Evolutionary conservation across 2,888 invertebrate species (phyloP).

Genomic region (Eilema depressum): DNA sequence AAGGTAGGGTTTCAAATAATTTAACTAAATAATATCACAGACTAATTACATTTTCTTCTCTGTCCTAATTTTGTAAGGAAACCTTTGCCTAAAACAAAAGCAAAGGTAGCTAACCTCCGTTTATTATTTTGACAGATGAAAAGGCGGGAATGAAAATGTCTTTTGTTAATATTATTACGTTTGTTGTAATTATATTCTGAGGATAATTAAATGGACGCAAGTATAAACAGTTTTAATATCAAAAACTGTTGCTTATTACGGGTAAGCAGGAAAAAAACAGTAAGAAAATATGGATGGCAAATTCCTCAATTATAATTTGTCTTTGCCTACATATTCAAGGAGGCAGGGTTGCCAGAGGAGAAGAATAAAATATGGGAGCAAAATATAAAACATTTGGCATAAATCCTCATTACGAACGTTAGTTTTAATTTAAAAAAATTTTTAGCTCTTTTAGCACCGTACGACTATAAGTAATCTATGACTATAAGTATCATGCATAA

Average conservation of each 20-base stretch:
- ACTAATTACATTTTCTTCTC: neutral
- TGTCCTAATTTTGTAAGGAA: neutral
- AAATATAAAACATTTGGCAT: neutral
- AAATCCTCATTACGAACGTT: too few relatives aligned
- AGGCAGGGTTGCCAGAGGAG: neutral
- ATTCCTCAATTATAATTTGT: neutral
- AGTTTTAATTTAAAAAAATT: too few relatives aligned
- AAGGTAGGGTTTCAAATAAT: neutral
- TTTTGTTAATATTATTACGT: neutral
- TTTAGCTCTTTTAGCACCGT: too few relatives aligned
- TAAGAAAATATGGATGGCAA: neutral
- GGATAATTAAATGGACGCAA: neutral
- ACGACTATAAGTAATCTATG: too few relatives aligned
- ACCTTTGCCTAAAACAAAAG: neutral
- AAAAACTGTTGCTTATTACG: neutral
- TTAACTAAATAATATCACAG: neutral
- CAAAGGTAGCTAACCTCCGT: neutral
- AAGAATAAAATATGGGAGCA: neutral
- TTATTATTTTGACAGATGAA: slow-evolving; percentile 1
- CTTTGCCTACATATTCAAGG: neutral
- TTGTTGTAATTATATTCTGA: neutral
- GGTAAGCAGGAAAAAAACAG: neutral
- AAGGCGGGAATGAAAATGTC: neutral
- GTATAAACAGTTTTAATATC: neutral
- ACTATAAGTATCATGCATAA: too few relatives aligned